These are phyloP conservation scores for Athalia rosae DNA, from an alignment of 2,888 invertebrate species.

Conservation along the genomic window DNA sequence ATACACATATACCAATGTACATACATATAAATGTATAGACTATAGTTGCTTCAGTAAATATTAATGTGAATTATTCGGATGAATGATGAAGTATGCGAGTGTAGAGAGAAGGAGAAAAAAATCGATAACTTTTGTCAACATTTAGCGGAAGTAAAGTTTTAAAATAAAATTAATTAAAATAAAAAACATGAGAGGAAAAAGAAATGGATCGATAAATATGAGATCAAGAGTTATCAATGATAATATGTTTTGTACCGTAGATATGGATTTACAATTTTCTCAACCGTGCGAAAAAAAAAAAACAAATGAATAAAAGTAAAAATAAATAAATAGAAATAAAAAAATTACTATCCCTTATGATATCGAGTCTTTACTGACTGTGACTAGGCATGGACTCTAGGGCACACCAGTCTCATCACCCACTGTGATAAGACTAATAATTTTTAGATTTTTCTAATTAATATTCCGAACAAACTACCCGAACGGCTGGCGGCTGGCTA, in stretches of 20 bases:
- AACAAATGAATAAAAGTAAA: conserved; percentile 3
- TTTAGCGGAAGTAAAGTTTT: background rate
- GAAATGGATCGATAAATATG: background rate
- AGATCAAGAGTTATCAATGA: no score
- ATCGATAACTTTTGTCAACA: background rate
- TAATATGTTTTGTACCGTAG: conserved; percentile 43
- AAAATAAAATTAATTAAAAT: background rate
- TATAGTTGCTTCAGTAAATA: conserved; percentile 16
- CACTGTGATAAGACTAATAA: conserved; percentile 57
- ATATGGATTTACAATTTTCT: conserved; percentile 41
- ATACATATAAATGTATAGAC: conserved; percentile 27
- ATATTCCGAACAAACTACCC: conserved; percentile 42
- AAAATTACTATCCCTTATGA: conserved; percentile 42
- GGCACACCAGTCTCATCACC: conserved; percentile 56
- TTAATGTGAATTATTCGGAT: background rate
- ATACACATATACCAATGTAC: conserved; percentile 23
- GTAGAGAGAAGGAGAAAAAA: background rate
- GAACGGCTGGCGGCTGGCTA: conserved; percentile 18
- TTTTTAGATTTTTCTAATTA: conserved; percentile 47
- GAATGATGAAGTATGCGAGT: background rate
- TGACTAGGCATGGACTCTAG: conserved; percentile 53
- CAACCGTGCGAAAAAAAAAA: conserved; percentile 31
- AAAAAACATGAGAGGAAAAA: background rate
- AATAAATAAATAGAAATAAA: conserved; percentile 1
- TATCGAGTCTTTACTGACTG: conserved; percentile 48